These are phyloP conservation scores for Orbicella faveolata DNA, from an alignment of 64 coral and sea anemone genomes.

Conservation along the genomic window DNA sequence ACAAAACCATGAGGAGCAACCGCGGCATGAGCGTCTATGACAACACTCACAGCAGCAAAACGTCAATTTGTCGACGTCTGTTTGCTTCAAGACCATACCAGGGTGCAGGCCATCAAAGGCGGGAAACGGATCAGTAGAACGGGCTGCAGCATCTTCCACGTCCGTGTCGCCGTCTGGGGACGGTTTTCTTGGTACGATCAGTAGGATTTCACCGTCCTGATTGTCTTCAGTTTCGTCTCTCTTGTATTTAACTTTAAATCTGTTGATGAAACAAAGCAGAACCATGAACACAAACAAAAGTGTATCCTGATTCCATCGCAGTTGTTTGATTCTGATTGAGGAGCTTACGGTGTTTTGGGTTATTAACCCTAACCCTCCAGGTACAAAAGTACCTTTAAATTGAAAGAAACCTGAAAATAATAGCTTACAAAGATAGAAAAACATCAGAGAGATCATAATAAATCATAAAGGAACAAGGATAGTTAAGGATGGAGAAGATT, in stretches of 20 bases:
- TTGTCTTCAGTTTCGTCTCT: slow-evolving; percentile 26
- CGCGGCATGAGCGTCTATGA: slow-evolving; percentile 15
- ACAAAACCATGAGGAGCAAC: slow-evolving; percentile 37
- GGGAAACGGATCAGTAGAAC: background rate
- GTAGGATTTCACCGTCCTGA: slow-evolving; percentile 56
- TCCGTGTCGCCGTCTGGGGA: background rate
- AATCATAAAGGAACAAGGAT: too few species aligned
- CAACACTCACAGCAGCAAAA: slow-evolving; percentile 73
- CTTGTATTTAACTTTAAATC: slow-evolving; percentile 74
- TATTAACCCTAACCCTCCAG: too few species aligned
- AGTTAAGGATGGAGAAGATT: too few species aligned
- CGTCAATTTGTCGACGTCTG: slow-evolving; percentile 57
- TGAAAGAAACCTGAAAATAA: too few species aligned
- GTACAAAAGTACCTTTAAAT: too few species aligned
- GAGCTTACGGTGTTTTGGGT: too few species aligned
- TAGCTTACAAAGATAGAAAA: too few species aligned
- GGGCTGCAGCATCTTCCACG: slow-evolving; percentile 15
- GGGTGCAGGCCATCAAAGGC: slow-evolving; percentile 3
- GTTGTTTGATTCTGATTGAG: too few species aligned
- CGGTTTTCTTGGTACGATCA: slow-evolving; percentile 51
- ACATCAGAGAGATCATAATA: too few species aligned
- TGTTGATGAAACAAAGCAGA: background rate
- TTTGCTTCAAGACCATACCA: slow-evolving; percentile 12
- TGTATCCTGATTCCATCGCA: too few species aligned
- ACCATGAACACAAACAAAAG: too few species aligned